phyloP scores from a whole-genome alignment of 2,888 invertebrate species.

The Sympetrum striolatum region DNA sequence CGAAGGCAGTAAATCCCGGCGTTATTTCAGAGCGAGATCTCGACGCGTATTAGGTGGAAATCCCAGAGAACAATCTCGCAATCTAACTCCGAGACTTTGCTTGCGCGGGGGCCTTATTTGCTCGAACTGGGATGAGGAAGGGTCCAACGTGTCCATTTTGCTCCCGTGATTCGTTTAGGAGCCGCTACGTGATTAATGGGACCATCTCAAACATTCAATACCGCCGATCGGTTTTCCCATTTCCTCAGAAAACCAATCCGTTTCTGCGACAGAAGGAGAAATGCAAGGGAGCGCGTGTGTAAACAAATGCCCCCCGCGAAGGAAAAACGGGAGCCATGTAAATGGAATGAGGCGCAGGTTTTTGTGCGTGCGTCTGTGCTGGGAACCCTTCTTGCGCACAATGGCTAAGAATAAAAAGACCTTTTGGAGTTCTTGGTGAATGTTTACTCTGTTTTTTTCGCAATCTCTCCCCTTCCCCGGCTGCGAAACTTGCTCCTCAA shows the following conservation, averaged over 20 bases:
- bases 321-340: background rate
- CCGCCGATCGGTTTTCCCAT: background rate
- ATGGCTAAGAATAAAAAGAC: conserved; percentile 27
- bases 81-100: background rate
- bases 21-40: too few species aligned
- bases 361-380: background rate
- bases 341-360: background rate
- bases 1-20: too few species aligned
- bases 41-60: too few species aligned
- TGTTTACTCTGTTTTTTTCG: conserved; percentile 27
- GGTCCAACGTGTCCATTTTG: background rate
- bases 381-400: conserved; percentile 1
- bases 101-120: background rate
- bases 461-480: background rate
- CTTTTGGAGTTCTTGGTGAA: conserved; percentile 6
- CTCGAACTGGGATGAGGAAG: background rate
- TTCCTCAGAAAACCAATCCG: conserved; percentile 15
- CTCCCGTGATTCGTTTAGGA: conserved; percentile 5
- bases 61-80: too few species aligned
- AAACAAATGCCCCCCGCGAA: conserved; percentile 5
- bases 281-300: background rate
- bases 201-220: conserved; percentile 26
- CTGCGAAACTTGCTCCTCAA: background rate
- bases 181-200: conserved; percentile 23
- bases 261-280: background rate